Base-by-base conservation (phyloP, 2,888 invertebrate species). In the Panzeria rudis region DNA sequence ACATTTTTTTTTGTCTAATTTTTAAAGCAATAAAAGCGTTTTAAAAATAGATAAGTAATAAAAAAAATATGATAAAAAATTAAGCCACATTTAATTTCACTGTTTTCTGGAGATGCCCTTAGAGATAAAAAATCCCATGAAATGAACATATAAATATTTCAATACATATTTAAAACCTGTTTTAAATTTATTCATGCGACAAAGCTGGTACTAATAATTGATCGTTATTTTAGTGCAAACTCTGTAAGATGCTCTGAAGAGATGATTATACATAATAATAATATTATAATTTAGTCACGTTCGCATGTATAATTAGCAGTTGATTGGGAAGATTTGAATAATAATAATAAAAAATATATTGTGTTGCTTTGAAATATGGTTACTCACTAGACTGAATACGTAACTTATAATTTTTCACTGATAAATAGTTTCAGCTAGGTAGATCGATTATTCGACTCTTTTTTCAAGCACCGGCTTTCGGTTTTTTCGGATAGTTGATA, bases 151-250 rank as follows among this genome's bases (percentile, higher is more conserved):
- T 15, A 20, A 50, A 47, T 35, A 38, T 56, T 23, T 72, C 47
- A 73, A 73, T 50, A n/a, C n/a, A n/a, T n/a, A 73, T 61, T 73
- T n/a, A 47, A 66, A 77, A 66, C 66, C 13, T n/a, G 76, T 68
- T 59, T 68, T 35, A 17, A 35, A 35, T 56, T 54, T n/a, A 25
- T 64, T 75, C 64, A 62, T 69, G 61, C 9, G 17, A 47, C 25
- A 50, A 41, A 35, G 35, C 59, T 25, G 32, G n/a, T 59, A 38
- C 8, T 59, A 66, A 6, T 47, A 50, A 35, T 9, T 44, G 15
- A 66, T 64, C 20, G 29, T 29, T 17, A n/a, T 29, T 64, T n/a
- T n/a, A 20, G 44, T 64, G 38, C 9, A 23, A 15, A 29, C 8
- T 41, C 38, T 41, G 20, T 0, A 54, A 56, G 11, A 61, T 47